Evolutionary conservation across 2,888 invertebrate species (phyloP), one percentile per base, ranked within the genome.

Genomic region (Schizaphis graminum): DNA sequence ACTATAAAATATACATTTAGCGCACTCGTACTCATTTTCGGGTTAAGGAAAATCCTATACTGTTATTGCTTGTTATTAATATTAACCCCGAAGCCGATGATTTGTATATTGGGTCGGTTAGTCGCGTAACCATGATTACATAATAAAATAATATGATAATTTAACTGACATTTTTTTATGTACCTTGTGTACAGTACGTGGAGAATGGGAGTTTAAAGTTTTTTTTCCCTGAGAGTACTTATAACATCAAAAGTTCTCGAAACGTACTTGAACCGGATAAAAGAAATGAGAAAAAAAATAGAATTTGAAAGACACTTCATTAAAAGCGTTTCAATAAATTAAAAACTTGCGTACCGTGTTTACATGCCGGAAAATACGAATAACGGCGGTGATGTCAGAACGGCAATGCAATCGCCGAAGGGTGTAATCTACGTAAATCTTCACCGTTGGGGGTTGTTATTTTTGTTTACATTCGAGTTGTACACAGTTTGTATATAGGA

Each of bases 181-280:
- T 57, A 44, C 24, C 0, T n/a, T n/a, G 21, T 13, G 44, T 35
- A 77, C n/a, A 77, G 77, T 77, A 77, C 77, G 21, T 16, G 35
- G 21, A 44, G 41, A 44, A 44, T 11, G 24, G 44, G 21, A 41
- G 41, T 91, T 84, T 7, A 28, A 53, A 21, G 28, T 91, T 77
- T 77, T 91, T 91, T 49, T 47, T 47, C 11, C n/a, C 47, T 0
- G 3, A 86, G 57, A 47, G 85, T 57, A 91, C 61, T 47, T 44
- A 57, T 57, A 92, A 91, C 84, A 53, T 77, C 49, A 91, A 91
- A 85, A 91, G 87, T 92, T 86, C 41, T 92, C 35, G 47, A 91
- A 87, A 92, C 67, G 61, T 41, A 61, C 57, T 91, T 47, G 10
- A 85, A 90, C 91, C 91, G 92, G 90, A 95, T 91, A 92, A 95